These are phyloP conservation scores for Cyrtorhinus lividipennis DNA, from an alignment of 1,140 invertebrate species.

Conservation along the genomic window DNA sequence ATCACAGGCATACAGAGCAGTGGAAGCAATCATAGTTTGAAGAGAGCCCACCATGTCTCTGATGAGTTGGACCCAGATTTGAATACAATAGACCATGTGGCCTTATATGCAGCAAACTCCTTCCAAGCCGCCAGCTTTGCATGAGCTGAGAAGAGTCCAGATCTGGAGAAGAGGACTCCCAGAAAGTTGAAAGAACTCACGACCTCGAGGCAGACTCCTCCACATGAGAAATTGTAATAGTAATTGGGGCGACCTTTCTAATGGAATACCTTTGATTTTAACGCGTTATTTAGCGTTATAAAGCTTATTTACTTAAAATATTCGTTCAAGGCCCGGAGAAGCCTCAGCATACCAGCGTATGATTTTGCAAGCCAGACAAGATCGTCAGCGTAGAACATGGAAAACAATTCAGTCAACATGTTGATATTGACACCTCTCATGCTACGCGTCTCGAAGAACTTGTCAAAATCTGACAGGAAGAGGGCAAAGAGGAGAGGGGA, in stretches of 20 bases:
- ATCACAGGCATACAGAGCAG: not conserved
- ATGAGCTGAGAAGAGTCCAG: not conserved
- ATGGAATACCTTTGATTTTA: slow-evolving; percentile 22
- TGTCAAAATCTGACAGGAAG: slow-evolving; percentile 21
- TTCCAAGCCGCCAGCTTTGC: not conserved
- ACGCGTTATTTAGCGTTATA: slow-evolving; percentile 18
- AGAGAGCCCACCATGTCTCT: not conserved
- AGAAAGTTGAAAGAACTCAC: not conserved
- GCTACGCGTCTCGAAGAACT: not conserved
- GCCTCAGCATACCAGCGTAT: slow-evolving; percentile 3
- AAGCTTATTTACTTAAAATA: slow-evolving; percentile 18
- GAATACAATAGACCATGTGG: not conserved
- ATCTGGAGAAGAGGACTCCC: not conserved
- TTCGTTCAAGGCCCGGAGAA: slow-evolving; percentile 14
- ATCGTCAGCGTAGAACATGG: slow-evolving; percentile 24
- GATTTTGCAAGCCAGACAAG: slow-evolving; percentile 17
- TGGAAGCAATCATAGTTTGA: not conserved
- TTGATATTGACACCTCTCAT: not conserved
- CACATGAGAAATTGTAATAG: not conserved
- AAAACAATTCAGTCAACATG: not conserved
- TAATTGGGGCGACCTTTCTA: not conserved
- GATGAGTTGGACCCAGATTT: not conserved
- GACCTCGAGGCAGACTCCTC: not conserved
- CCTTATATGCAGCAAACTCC: not conserved
- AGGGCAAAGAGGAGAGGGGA: slow-evolving; percentile 21